These are phyloP conservation scores for Coregonus ussuriensis DNA, from an alignment of 2,797 vertebrate species.

Conservation along the genomic window DNA sequence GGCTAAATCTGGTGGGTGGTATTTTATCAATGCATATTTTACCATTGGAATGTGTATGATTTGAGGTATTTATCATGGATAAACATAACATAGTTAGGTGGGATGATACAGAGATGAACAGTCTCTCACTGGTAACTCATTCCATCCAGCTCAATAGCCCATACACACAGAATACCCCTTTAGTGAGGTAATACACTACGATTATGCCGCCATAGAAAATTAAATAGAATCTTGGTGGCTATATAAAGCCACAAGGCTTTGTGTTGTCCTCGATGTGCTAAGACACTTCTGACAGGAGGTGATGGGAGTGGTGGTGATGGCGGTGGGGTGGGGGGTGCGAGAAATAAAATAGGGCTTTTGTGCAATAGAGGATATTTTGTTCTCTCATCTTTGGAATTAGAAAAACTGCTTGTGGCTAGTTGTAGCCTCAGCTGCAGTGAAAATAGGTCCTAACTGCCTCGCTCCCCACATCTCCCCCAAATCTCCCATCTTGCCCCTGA, in stretches of 20 bases:
- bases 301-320: slow-evolving; percentile 44
- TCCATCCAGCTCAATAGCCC: background rate
- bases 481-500: slow-evolving; percentile 53
- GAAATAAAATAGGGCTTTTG: slow-evolving; percentile 57
- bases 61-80: background rate
- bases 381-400: slow-evolving; percentile 73
- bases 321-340: slow-evolving; percentile 24
- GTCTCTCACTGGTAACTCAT: background rate
- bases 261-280: slow-evolving; percentile 60
- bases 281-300: slow-evolving; percentile 53
- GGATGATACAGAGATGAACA: background rate
- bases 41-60: background rate
- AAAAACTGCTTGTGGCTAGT: slow-evolving; percentile 74
- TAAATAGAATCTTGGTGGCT: slow-evolving; percentile 22
- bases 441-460: slow-evolving; percentile 66
- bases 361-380: slow-evolving; percentile 63
- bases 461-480: slow-evolving; percentile 62
- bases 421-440: slow-evolving; percentile 69
- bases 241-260: slow-evolving; percentile 32
- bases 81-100: background rate
- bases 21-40: background rate
- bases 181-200: slow-evolving; percentile 8
- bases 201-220: background rate
- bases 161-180: background rate
- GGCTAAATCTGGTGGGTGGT: background rate